Percentiles rank a stretch among this genome's conserved stretches.
Conservation (phyloP, 2,888 invertebrate species). For the Stenodera caucasica region DNA sequence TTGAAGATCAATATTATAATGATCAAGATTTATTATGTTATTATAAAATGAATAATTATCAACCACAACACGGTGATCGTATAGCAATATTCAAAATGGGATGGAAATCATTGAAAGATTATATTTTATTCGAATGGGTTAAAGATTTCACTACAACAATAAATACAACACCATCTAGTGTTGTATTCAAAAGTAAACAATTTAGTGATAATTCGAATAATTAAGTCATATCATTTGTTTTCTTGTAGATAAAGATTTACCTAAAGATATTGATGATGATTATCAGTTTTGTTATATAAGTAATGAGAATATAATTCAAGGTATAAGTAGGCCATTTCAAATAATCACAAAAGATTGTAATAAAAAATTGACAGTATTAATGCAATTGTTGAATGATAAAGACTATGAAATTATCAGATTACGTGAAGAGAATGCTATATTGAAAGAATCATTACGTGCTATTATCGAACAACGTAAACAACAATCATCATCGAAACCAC, state of each 20-base stretch:
- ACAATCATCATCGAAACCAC: conserved; percentile 1
- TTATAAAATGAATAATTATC: conserved; percentile 44
- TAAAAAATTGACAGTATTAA: conserved; percentile 15
- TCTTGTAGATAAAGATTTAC: conserved; percentile 45
- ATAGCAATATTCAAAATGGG: conserved; percentile 52
- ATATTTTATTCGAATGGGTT: conserved; percentile 50
- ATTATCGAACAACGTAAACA: conserved; percentile 25
- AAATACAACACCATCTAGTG: conserved; percentile 17
- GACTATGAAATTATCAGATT: conserved; percentile 38
- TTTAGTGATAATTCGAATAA: neutral
- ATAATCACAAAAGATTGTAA: conserved; percentile 31
- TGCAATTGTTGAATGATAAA: conserved; percentile 15
- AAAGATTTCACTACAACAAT: conserved; percentile 21
- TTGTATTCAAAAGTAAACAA: conserved; percentile 46
- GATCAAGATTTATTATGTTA: conserved; percentile 45
- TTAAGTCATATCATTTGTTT: conserved; percentile 6
- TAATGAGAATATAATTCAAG: conserved; percentile 48
- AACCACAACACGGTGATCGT: conserved; percentile 48
- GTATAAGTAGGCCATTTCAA: conserved; percentile 50
- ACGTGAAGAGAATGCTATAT: conserved; percentile 43
- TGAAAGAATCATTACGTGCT: conserved; percentile 38
- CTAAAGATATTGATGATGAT: conserved; percentile 45
- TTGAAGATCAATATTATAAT: conserved; percentile 44
- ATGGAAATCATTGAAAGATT: conserved; percentile 51
- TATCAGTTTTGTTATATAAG: conserved; percentile 53